Percentiles rank a stretch among this genome's conserved stretches.
Evolutionary conservation across 2,888 invertebrate species (phyloP).

Genomic region (Luperina nickerlii): DNA sequence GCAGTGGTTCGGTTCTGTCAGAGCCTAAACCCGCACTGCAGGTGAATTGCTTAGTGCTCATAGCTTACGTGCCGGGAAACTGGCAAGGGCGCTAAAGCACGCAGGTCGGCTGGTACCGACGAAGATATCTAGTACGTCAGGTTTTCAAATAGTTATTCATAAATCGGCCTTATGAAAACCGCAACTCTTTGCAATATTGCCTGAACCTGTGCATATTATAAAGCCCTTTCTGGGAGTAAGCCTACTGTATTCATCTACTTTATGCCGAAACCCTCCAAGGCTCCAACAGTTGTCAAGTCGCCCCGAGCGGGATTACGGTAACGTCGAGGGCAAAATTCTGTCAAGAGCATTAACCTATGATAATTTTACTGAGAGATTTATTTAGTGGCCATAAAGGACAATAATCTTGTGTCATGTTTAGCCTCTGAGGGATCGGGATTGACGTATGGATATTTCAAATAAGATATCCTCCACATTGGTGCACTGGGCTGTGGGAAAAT

Average conservation of each 20-base stretch:
- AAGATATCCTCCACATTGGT: conserved; percentile 1
- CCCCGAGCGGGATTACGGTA: conserved; percentile 50
- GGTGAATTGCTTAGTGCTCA: conserved; percentile 32
- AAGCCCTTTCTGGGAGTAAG: conserved; percentile 1
- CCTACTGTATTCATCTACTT: conserved; percentile 21
- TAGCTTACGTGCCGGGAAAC: conserved; percentile 50
- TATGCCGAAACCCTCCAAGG: conserved; percentile 47
- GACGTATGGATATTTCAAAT: conserved; percentile 13
- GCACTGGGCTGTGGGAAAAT: no score
- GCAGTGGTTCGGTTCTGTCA: conserved; percentile 53
- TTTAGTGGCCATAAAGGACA: conserved; percentile 35
- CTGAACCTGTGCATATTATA: neutral
- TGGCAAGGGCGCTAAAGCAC: conserved; percentile 43
- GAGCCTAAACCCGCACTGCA: conserved; percentile 56
- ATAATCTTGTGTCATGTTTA: conserved; percentile 33
- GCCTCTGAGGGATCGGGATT: conserved; percentile 20
- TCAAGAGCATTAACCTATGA: conserved; percentile 54
- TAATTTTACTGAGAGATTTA: conserved; percentile 48
- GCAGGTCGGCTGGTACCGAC: conserved; percentile 10
- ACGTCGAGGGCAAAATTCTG: conserved; percentile 33
- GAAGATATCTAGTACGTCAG: conserved; percentile 5
- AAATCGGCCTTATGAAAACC: neutral
- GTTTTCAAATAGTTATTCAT: conserved; percentile 20
- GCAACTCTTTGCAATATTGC: neutral
- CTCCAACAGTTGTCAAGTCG: conserved; percentile 24